Base-by-base conservation (phyloP, 2,888 invertebrate genomes). In the Endomychus coccineus region DNA sequence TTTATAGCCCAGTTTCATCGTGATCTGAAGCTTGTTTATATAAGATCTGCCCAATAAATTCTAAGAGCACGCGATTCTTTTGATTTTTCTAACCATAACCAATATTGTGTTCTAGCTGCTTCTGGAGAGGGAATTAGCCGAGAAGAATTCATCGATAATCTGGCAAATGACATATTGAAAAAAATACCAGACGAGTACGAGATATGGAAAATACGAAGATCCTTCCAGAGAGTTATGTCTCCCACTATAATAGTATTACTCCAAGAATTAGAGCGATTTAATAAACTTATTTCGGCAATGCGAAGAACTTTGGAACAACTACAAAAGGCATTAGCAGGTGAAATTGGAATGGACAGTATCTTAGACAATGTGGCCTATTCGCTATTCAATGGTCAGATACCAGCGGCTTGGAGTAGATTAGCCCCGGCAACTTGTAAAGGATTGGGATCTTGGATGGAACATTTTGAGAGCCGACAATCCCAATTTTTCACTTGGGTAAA, bases 251-350 rank as follows among this genome's bases (percentile, higher is more conserved):
- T 92, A 10, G 92, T 94, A 1, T 66, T 94, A 31, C 71, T 92
- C 33, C 92, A 94, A 70, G 88, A 94, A 62, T 64, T 94, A 22
- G 90, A 92, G 54, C 74, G 90, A 42, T 91, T 91, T 63, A 94
- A 94, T 65, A 70, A 72, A 12, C 73, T 94, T 1, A 78, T 90
- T 33, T 58, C 59, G 7, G 73, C 73, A 33, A 89, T 94, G 74
- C 70, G 68, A 22, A 69, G 65, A 38, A 85, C 85, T 0, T 69
- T 94, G 23, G 68, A 74, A 3, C 74, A 85, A 31, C 70, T 94
- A 7, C 75, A 80, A 55, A 84, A 84, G 75, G 92, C 91, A 0
- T 69, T 94, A 37, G 83, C 84, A 3, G 94, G 94, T 17, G 90
- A 92, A 70, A 88, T 91, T 49, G 90, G 91, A 30, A 90, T 94